Evolutionary conservation across 2,113 vertebrate genomes (phyloP).

Genomic region (Balaenoptera acutorostrata): DNA sequence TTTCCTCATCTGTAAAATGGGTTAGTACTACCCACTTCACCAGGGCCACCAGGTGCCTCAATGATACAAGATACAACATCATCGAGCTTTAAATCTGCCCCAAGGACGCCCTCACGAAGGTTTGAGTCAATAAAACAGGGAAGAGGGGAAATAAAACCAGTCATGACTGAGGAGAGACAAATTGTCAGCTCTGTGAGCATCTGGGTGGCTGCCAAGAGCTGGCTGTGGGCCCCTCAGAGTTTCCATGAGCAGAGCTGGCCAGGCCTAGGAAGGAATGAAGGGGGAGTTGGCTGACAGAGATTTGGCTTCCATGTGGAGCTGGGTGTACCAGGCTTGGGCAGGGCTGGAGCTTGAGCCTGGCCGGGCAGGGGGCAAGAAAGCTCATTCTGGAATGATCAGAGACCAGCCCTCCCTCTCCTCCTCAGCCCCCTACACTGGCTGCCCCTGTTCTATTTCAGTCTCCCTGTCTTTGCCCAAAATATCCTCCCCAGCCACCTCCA

Average conservation of each 20-base stretch:
- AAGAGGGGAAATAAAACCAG: background rate
- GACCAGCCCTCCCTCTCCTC: background rate
- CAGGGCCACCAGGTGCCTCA: background rate
- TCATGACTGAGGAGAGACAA: background rate
- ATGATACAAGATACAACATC: accelerated
- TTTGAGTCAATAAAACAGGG: background rate
- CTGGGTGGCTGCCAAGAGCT: background rate
- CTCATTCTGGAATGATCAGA: background rate
- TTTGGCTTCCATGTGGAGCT: background rate
- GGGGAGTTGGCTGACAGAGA: background rate
- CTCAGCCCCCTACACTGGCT: accelerated
- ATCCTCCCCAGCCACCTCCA: background rate
- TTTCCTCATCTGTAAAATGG: background rate
- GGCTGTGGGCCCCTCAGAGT: background rate
- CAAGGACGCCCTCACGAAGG: background rate
- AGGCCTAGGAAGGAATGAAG: background rate
- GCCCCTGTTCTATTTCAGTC: background rate
- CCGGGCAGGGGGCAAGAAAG: background rate
- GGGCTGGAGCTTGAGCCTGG: background rate
- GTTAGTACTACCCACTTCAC: background rate
- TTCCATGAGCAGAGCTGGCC: background rate
- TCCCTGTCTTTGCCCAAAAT: background rate
- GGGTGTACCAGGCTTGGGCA: background rate
- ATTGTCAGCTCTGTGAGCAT: background rate
- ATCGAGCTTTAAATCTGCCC: background rate